Evolutionary conservation across 2,888 invertebrate species (phyloP), one percentile per base, ranked within the genome.

Genomic region (Hydropsyche betteni): DNA sequence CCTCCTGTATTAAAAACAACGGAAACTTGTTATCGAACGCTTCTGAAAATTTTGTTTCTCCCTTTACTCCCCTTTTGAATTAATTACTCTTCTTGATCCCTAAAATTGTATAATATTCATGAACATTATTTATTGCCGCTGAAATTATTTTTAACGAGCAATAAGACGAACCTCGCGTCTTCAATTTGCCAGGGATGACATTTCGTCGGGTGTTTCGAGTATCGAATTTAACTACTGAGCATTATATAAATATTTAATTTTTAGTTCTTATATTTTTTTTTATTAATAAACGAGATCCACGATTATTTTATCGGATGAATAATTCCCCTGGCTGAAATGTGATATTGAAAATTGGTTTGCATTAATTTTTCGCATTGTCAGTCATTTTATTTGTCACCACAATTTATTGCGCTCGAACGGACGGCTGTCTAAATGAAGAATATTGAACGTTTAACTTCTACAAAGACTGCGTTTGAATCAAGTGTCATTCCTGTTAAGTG

Each of bases 121-220:
- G 58, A 24, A 44, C 44, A 44, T 44, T 44, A 44, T 44, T 44
- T 44, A 44, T 44, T 44, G 44, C 6, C 3, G 44, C 24, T 24
- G 58, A 58, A 58, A 58, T 58, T 58, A 58, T 58, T 58, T 58
- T 58, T 58, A 58, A 58, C 58, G 58, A 58, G 58, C 58, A 12
- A 53, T 12, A 6, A 12, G 53, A 12, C 14, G 14, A 53, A 53
- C 12, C 8, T 58, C 24, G 58, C 58, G 58, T 58, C 58, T 58
- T 58, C 58, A 58, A 58, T 58, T 58, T 58, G 14, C 58, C 58
- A 58, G 24, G 24, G 58, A 14, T 14, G 58, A 8, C 16, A 24
- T 58, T 58, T 16, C 14, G 24, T 10, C 6, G 44, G 44, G 44
- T 10, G 44, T 10, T 10, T 10, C 1, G 10, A 44, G 6, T 44